Base-by-base conservation (phyloP, 2,113 vertebrate species). In the Colius striatus region DNA sequence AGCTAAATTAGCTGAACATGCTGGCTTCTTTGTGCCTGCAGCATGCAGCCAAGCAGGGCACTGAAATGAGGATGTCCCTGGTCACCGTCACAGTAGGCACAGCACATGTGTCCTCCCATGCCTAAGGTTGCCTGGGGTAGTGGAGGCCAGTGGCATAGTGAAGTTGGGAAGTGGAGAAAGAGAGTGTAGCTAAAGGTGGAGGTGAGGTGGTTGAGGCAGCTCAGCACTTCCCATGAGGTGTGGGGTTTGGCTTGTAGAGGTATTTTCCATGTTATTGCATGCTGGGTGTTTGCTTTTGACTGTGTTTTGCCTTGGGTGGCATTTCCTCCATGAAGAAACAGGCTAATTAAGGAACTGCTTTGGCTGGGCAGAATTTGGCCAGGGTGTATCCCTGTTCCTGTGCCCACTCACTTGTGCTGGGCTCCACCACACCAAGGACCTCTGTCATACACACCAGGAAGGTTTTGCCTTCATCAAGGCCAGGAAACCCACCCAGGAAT, bases 361-460 rank as follows among this genome's bases (percentile, higher is more conserved):
- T 55, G 76, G 36, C 19, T 3, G 1, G 30, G 47, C 27, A n/a
- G 41, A 61, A 16, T 47, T 61, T 5, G n/a, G 34, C 54, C 45
- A 57, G 36, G 70, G 15, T 74, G 11, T 5, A 19, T 10, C 65
- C 26, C 22, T 78, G 34, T 5, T 75, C n/a, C 57, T 67, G 43
- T 3, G 2, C 18, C 36, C 4, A 2, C 57, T 16, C 3, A 1
- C 26, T 41, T 0, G 0, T 1, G 13, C 45, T 26, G 67, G 55
- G 68, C 68, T 87, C 41, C 62, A 9, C 16, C 17, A 2, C 2
- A 0, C 2, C 2, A 2, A 36, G 2, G 51, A 13, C 43, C 66
- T n/a, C 51, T 1, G 2, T n/a, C 48, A 4, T 6, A 18, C 17
- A 20, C 51, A 34, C 9, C 26, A 27, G 36, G 32, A 48, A 36